These are phyloP conservation scores for Oreochromis mossambicus DNA, from an alignment of 2,797 vertebrate genomes.

Conservation along the genomic window DNA sequence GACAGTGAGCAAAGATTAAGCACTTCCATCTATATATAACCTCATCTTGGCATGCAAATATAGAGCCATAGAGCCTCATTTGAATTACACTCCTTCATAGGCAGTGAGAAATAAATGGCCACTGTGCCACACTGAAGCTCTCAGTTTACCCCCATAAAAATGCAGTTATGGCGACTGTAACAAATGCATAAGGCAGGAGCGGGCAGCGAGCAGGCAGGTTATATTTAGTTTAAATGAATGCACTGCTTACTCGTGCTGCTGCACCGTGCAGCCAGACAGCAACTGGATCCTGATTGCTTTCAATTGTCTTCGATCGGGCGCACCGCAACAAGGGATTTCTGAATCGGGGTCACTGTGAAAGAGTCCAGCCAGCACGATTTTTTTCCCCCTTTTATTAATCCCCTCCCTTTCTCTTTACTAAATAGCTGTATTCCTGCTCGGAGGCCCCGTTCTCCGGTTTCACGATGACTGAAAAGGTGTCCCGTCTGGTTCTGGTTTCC, in stretches of 20 bases:
- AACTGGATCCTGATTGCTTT: constrained; percentile 74
- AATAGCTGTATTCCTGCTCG: constrained; percentile 38
- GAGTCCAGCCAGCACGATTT: constrained; percentile 51
- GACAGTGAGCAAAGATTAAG: not conserved
- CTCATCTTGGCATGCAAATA: not conserved
- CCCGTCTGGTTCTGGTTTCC: constrained; percentile 2
- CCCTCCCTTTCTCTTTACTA: not conserved
- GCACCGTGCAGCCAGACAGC: constrained; percentile 56
- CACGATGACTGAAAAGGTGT: constrained; percentile 44
- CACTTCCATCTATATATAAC: not conserved
- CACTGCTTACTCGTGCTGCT: constrained; percentile 28
- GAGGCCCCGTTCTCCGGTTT: constrained; percentile 65
- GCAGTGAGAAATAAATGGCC: constrained; percentile 13
- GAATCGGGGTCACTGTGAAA: constrained; percentile 70
- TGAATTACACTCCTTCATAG: constrained; percentile 8
- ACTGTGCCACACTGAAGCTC: constrained; percentile 11
- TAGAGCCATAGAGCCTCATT: not conserved
- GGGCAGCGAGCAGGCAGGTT: constrained; percentile 33
- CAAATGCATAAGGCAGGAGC: constrained; percentile 28
- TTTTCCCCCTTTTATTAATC: not conserved
- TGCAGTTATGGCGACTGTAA: constrained; percentile 28
- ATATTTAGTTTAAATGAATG: constrained; percentile 66
- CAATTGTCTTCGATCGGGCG: constrained; percentile 73
- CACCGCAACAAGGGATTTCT: constrained; percentile 64
- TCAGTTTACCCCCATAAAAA: constrained; percentile 24